Conservation (phyloP, 2,888 invertebrate species). For the Erannis defoliaria region DNA sequence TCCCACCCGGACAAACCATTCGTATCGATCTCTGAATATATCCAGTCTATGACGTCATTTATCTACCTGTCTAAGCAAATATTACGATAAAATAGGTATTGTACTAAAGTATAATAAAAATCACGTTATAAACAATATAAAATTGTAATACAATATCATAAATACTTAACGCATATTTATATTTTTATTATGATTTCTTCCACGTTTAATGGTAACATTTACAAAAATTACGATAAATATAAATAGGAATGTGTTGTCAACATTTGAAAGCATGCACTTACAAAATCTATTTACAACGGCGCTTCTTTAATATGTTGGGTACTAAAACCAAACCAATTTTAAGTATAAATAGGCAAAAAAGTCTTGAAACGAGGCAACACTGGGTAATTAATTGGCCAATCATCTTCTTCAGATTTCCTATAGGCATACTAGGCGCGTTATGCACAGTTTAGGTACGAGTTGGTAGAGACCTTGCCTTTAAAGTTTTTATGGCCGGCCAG, state of each 20-base stretch:
- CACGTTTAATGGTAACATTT: neutral
- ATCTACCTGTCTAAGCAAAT: neutral
- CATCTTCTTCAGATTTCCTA: too few relatives aligned
- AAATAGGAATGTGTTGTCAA: constrained; percentile 2
- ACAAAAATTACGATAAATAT: neutral
- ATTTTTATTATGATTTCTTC: neutral
- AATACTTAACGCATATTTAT: constrained; percentile 7
- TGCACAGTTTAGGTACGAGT: too few relatives aligned
- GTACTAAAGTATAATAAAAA: too few relatives aligned
- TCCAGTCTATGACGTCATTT: neutral
- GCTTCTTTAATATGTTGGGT: neutral
- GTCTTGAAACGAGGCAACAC: too few relatives aligned
- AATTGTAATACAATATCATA: constrained; percentile 14
- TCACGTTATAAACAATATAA: constrained; percentile 5
- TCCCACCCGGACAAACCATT: too few relatives aligned
- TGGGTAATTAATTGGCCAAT: too few relatives aligned
- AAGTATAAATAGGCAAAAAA: too few relatives aligned
- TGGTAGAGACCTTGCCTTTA: too few relatives aligned
- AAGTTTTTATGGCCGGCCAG: too few relatives aligned
- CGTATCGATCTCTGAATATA: too few relatives aligned
- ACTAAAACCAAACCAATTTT: neutral
- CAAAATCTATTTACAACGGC: neutral
- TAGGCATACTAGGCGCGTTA: too few relatives aligned
- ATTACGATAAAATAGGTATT: too few relatives aligned
- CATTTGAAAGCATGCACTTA: neutral